These are phyloP conservation scores for Misgurnus anguillicaudatus DNA, from an alignment of 2,113 vertebrate genomes.

Conservation along the genomic window DNA sequence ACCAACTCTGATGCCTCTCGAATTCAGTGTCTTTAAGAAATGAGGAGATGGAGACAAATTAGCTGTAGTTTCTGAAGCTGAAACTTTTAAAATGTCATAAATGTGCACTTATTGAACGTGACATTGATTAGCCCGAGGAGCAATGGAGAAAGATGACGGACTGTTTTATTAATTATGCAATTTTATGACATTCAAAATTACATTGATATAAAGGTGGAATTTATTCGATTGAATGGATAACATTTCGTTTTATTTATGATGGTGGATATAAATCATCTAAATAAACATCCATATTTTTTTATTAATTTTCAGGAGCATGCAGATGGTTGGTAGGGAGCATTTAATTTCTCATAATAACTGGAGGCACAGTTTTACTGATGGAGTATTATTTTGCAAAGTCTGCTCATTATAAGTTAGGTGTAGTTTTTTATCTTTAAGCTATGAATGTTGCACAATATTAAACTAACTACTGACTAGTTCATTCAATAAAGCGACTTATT, in stretches of 20 bases:
- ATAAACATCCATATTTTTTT: not conserved
- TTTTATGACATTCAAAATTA: constrained; percentile 33
- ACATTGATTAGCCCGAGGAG: constrained; percentile 38
- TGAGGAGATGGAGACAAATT: constrained; percentile 28
- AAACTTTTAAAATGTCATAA: constrained; percentile 43
- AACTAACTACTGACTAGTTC: too few relatives aligned
- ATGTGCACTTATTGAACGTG: constrained; percentile 40
- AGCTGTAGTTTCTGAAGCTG: constrained; percentile 27
- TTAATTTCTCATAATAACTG: constrained; percentile 23
- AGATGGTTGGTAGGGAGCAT: constrained; percentile 13
- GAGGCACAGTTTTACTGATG: constrained; percentile 18
- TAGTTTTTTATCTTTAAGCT: not conserved
- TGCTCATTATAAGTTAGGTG: not conserved
- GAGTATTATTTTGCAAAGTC: constrained; percentile 1
- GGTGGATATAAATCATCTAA: constrained; percentile 17
- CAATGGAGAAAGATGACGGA: constrained; percentile 13
- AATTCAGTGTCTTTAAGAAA: constrained; percentile 38
- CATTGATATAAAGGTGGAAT: constrained; percentile 16
- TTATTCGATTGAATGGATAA: constrained; percentile 29
- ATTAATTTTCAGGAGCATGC: not conserved
- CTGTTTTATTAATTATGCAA: constrained; percentile 25
- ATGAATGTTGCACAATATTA: too few relatives aligned
- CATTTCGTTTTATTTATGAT: constrained; percentile 27
- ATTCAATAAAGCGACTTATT: too few relatives aligned
- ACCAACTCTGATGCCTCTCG: constrained; percentile 29